Conservation (phyloP, 2,797 vertebrate species). For the Uromys caudimaculatus region DNA sequence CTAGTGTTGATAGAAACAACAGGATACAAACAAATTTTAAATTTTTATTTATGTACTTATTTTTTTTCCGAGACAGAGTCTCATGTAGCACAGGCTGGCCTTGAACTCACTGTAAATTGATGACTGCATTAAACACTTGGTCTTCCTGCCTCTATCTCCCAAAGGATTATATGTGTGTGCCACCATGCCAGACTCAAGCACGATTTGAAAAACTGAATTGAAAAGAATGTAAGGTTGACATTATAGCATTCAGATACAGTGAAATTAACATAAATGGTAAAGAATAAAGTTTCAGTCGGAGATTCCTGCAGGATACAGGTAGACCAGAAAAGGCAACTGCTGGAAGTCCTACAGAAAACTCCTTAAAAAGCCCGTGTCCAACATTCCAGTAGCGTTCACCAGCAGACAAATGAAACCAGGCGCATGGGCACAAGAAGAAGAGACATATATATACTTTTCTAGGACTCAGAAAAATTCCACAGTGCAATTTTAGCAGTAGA, state of each 20-base stretch:
- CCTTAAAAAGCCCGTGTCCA: not conserved
- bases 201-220: conserved; percentile 37
- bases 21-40: conserved; percentile 27
- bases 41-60: not conserved
- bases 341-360: not conserved
- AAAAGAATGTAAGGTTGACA: conserved; percentile 17
- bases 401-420: conserved; percentile 2
- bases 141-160: not conserved
- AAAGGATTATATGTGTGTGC: not conserved
- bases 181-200: not conserved
- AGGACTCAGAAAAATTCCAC: not conserved
- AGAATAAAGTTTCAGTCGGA: not conserved
- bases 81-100: not conserved
- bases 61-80: not conserved
- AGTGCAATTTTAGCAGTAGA: conserved; percentile 6
- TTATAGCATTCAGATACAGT: not conserved
- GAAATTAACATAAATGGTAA: conserved; percentile 17
- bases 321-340: not conserved
- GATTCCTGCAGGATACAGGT: not conserved
- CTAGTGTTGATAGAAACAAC: conserved; percentile 36
- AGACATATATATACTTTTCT: not conserved
- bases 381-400: not conserved
- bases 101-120: not conserved
- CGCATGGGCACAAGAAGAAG: not conserved
- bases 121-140: not conserved